A percentile compares a stretch with the other conserved stretches of the same genome.
Evolutionary conservation across 2,113 vertebrate genomes (phyloP).

Genomic region (Apus apus): DNA sequence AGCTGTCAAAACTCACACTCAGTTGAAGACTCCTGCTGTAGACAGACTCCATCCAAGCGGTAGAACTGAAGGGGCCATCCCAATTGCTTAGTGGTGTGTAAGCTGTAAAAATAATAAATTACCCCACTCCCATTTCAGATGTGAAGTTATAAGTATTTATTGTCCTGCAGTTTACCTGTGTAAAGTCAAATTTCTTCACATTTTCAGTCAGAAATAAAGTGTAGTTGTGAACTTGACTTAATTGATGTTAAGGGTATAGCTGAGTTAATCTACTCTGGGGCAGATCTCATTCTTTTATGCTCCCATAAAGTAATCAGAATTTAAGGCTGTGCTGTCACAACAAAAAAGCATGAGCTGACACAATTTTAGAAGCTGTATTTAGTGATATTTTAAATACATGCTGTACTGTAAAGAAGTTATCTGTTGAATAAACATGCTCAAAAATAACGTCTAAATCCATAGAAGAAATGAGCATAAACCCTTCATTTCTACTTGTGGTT

Average conservation of each 20-base stretch:
- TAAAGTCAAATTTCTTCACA: background rate
- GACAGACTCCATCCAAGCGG: background rate
- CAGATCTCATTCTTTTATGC: background rate
- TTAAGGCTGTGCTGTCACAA: background rate
- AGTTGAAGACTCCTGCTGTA: fast-evolving
- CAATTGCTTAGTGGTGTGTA: background rate
- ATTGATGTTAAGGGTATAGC: background rate
- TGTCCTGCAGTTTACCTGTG: background rate
- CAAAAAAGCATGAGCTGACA: background rate
- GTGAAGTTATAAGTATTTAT: background rate
- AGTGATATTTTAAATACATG: constrained; percentile 15
- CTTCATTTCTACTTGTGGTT: constrained; percentile 54
- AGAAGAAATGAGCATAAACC: constrained; percentile 12
- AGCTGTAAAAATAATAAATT: background rate
- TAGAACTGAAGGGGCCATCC: background rate
- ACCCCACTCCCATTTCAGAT: background rate
- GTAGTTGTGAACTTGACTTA: background rate
- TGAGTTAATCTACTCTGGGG: background rate
- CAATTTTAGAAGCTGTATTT: constrained; percentile 20
- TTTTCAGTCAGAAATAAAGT: background rate
- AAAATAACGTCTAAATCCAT: constrained; percentile 36
- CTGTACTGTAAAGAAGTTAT: background rate
- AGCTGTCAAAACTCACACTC: background rate
- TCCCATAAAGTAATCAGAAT: background rate
- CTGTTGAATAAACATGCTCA: constrained; percentile 43